Base-by-base conservation (phyloP, 2,113 vertebrate genomes). In the Ammodytes marinus region DNA sequence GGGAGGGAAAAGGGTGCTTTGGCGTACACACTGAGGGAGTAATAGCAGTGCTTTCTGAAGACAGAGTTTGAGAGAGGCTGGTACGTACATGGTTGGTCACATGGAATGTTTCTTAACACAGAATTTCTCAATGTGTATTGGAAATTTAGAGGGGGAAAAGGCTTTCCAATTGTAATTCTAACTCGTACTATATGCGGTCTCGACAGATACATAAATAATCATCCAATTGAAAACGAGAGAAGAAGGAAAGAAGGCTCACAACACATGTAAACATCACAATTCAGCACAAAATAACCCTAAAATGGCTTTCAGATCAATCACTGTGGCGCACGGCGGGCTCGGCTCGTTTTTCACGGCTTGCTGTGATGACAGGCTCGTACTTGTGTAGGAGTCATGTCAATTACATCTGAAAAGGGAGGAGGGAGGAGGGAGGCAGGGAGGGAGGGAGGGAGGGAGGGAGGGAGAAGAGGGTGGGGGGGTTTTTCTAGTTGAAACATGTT, bases 321-420 rank as follows among this genome's bases (percentile, higher is more conserved):
- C 57, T 68, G 65, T 37, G 27, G 58, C 64, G 2, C 50, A 42
- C 40, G 8, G 68, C 53, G 13, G 69, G 27, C 70, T 76, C 11
- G 27, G 75, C 83, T 89, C 79, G 15, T 88, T 89, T 90, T 74
- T 82, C 47, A 79, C 67, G 77, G 14, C 82, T 69, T 10, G 64
- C 85, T 80, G 79, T 53, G 81, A 80, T 87, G 84, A 89, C 89
- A 89, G 86, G 85, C 86, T 92, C 42, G 17, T 86, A 91, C 89
- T 87, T 84, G 86, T 89, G 88, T 75, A 86, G 87, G 86, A 92
- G 85, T 86, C 80, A 77, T 82, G 84, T 89, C 84, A 91, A 88
- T 90, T 93, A 90, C 78, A 80, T 77, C 69, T 72, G 76, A 86
- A 82, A 53, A 9, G 74, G n/a, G 61, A 58, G 52, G 19, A 5